Base-by-base conservation (phyloP, 2,888 invertebrate genomes). In the Acleris sparsana region DNA sequence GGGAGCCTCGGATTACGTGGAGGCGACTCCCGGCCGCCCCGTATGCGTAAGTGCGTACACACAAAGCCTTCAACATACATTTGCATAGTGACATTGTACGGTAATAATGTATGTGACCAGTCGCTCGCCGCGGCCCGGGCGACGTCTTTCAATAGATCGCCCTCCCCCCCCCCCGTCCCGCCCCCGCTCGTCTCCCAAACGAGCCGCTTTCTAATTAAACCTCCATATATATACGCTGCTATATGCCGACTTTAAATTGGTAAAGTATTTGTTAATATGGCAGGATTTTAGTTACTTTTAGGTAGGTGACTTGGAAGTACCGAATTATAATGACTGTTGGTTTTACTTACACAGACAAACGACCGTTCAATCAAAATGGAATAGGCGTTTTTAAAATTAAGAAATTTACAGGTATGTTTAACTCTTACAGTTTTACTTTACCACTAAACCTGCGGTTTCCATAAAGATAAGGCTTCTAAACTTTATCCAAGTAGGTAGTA, bases 61-160 rank as follows among this genome's bases (percentile, higher is more conserved):
- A 91, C 91, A 90, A 89, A 89, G 89, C 88, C 86, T 88, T 85
- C 86, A 82, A 89, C 89, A 92, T 92, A 92, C 90, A 92, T 92
- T 92, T 92, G 92, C 92, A 92, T 92, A 91, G 92, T 88, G 90
- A 90, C 89, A 90, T 88, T 89, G 89, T 91, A 87, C 87, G 88
- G 87, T 91, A 92, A 91, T 92, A 91, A 91, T 91, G 88, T 92
- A 91, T 89, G 91, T 91, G 91, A 89, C 91, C 92, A 91, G 85
- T 88, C 85, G 84, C 83, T 81, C 83, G 82, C 82, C 81, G 73
- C 70, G 74, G 79, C 85, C 85, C 77, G 82, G 83, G 85, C 85
- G 83, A 87, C 84, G 84, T 86, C 85, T 87, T 87, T 86, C 89
- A 87, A 89, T 90, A 88, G 86, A 85, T 87, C 83, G 84, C 80